Evolutionary conservation across 2,888 invertebrate species (phyloP).

Genomic region (Cenopis cana): DNA sequence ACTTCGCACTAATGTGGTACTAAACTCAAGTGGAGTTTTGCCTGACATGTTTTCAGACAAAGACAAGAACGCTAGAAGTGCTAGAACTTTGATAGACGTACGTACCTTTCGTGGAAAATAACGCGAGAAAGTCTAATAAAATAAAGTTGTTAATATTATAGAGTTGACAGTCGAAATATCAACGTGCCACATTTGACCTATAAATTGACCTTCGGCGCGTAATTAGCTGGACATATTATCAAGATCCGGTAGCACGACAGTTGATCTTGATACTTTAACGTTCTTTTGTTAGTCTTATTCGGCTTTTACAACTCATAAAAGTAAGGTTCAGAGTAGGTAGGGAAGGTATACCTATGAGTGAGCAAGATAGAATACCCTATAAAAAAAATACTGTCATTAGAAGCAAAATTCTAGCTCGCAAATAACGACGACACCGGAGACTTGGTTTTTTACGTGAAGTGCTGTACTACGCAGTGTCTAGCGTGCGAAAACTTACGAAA

Average conservation of each 20-base stretch:
- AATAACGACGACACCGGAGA: no score
- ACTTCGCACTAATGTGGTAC: no score
- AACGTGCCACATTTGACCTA: slow-evolving; percentile 43
- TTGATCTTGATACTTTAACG: slow-evolving; percentile 37
- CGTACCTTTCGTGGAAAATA: background rate
- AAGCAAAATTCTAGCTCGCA: no score
- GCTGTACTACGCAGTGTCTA: no score
- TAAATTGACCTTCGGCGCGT: slow-evolving; percentile 40
- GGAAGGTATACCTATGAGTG: background rate
- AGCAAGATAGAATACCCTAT: background rate
- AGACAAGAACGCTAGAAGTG: no score
- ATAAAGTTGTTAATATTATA: background rate
- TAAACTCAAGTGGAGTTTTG: no score
- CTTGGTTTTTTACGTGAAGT: no score
- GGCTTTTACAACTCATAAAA: background rate
- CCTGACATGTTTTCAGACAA: no score
- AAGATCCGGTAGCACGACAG: slow-evolving; percentile 45
- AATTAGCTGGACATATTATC: slow-evolving; percentile 43
- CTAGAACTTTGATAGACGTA: background rate
- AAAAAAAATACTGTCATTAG: background rate
- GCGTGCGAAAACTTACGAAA: no score
- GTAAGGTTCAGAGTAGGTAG: background rate
- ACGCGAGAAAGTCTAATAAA: background rate
- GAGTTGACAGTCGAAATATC: slow-evolving; percentile 24
- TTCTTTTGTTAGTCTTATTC: slow-evolving; percentile 26